phyloP scores from a whole-genome alignment of 2,797 vertebrate genomes.

The Harpagifer antarcticus region DNA sequence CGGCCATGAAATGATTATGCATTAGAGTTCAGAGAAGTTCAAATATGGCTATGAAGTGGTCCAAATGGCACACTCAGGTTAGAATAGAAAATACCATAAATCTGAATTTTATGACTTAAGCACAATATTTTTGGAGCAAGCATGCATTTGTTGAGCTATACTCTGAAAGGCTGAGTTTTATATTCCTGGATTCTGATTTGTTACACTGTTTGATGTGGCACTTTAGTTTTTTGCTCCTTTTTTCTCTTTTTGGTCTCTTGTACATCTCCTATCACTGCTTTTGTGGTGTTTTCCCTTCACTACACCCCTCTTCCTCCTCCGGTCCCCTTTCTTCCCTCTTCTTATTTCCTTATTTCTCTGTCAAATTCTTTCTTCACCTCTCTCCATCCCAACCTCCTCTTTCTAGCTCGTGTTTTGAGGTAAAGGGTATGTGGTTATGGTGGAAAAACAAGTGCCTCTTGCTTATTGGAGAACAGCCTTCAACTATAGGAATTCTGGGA shows the following conservation, averaged over 20 bases:
- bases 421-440: slow-evolving; percentile 83
- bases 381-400: slow-evolving; percentile 59
- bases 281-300: slow-evolving; percentile 57
- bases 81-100: slow-evolving; percentile 27
- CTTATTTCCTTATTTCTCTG: slow-evolving; percentile 29
- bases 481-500: slow-evolving; percentile 87
- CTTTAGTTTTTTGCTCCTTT: slow-evolving; percentile 64
- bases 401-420: slow-evolving; percentile 79
- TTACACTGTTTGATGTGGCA: slow-evolving; percentile 65
- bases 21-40: slow-evolving; percentile 18
- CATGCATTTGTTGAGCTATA: slow-evolving; percentile 72
- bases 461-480: slow-evolving; percentile 82
- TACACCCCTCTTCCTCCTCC: slow-evolving; percentile 18
- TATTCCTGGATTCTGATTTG: slow-evolving; percentile 66
- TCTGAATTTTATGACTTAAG: slow-evolving; percentile 29
- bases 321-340: slow-evolving; percentile 33
- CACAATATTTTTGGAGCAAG: slow-evolving; percentile 55
- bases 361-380: slow-evolving; percentile 44
- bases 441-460: slow-evolving; percentile 81
- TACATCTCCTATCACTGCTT: slow-evolving; percentile 53
- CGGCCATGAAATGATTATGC: slow-evolving; percentile 39
- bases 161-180: slow-evolving; percentile 69
- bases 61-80: slow-evolving; percentile 18
- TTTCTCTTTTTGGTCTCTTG: slow-evolving; percentile 58
- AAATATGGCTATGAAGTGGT: slow-evolving; percentile 33